Percentiles rank a stretch among this genome's conserved stretches.
These are phyloP conservation scores for Burhinus oedicnemus DNA, from an alignment of 2,113 vertebrate species.

Conservation along the genomic window DNA sequence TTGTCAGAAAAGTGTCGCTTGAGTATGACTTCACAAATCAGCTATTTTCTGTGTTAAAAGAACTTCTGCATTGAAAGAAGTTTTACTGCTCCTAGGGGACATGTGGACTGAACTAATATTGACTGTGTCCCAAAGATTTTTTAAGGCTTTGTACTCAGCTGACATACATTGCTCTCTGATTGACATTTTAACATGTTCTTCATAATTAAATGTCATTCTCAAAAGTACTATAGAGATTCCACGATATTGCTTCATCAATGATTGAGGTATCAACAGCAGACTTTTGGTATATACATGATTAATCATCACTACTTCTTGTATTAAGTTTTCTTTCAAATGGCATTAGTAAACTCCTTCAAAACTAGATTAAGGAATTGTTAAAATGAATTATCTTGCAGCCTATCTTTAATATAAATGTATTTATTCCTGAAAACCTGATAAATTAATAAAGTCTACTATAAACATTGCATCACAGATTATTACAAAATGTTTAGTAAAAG, in stretches of 20 bases:
- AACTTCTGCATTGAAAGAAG: neutral
- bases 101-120: neutral
- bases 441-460: neutral
- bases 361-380: neutral
- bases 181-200: neutral
- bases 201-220: neutral
- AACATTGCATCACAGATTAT: neutral
- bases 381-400: neutral
- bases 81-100: neutral
- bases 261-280: neutral
- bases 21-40: neutral
- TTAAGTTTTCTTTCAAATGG: neutral
- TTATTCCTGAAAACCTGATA: neutral
- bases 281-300: neutral
- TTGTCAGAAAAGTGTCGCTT: neutral
- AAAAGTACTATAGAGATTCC: neutral
- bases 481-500: neutral
- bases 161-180: neutral
- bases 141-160: neutral
- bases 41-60: neutral
- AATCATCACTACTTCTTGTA: neutral
- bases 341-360: neutral
- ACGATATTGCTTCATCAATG: neutral
- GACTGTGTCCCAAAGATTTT: neutral
- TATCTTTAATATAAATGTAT: neutral